A percentile compares a stretch with the other conserved stretches of the same genome.
Conservation (phyloP, 2,888 invertebrate species). For the Lampropteryx suffumata region DNA sequence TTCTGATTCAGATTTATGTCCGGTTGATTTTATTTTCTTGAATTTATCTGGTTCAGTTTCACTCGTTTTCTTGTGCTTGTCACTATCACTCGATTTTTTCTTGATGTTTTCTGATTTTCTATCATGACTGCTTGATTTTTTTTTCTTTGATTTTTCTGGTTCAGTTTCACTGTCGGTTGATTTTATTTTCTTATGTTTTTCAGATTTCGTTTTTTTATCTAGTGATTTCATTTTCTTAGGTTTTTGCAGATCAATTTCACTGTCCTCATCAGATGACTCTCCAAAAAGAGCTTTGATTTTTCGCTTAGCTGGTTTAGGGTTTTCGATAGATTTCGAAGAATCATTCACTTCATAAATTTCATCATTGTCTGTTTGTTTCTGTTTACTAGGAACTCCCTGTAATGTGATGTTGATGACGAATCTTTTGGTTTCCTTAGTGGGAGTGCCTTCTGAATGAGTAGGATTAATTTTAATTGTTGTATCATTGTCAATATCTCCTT, state of each 20-base stretch:
- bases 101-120: conserved; percentile 46
- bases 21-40: conserved; percentile 49
- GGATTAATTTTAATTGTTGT: conserved; percentile 53
- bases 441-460: conserved; percentile 10
- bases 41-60: conserved; percentile 50
- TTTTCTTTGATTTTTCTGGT: conserved; percentile 45
- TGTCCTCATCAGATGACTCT: conserved; percentile 67
- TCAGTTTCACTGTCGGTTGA: conserved; percentile 55
- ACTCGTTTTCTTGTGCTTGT: conserved; percentile 51
- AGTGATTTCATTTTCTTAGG: conserved; percentile 51
- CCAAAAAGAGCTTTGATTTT: conserved; percentile 79
- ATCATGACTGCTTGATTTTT: conserved; percentile 54
- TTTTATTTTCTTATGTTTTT: conserved; percentile 50
- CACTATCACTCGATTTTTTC: conserved; percentile 57
- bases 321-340: conserved; percentile 43
- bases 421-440: conserved; percentile 34
- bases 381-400: conserved; percentile 57
- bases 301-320: conserved; percentile 60
- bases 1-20: conserved; percentile 57
- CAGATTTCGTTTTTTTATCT: conserved; percentile 48
- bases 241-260: conserved; percentile 53
- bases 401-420: conserved; percentile 73
- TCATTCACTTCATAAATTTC: conserved; percentile 21
- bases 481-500: conserved; percentile 44
- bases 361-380: conserved; percentile 26